These are phyloP conservation scores for Euplexia lucipara DNA, from an alignment of 2,888 invertebrate species.

Conservation along the genomic window DNA sequence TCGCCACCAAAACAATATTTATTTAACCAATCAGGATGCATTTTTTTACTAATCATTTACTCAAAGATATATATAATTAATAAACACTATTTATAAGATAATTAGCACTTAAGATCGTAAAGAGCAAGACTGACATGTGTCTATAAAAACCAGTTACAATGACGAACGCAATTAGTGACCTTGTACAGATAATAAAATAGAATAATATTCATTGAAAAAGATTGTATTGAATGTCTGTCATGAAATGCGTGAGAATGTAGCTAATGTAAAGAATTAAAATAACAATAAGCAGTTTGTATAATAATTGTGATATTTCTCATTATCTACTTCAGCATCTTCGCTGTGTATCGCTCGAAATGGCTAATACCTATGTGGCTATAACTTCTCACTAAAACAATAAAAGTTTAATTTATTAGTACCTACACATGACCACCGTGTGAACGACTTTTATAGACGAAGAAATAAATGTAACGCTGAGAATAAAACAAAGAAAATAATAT, in stretches of 20 bases:
- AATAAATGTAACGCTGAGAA: not conserved
- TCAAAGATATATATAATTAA: not conserved
- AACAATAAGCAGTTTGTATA: constrained; percentile 5
- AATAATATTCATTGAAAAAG: constrained; percentile 21
- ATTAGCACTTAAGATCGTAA: constrained; percentile 25
- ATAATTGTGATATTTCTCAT: not conserved
- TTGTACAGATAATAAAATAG: constrained; percentile 25
- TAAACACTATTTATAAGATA: constrained; percentile 3
- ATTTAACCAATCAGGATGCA: constrained; percentile 6
- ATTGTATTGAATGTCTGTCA: constrained; percentile 27
- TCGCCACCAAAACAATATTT: not conserved
- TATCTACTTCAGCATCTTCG: not conserved
- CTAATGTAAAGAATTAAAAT: constrained; percentile 1
- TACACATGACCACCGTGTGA: not conserved
- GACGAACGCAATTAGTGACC: constrained; percentile 30
- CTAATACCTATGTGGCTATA: not conserved
- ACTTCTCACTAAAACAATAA: not conserved
- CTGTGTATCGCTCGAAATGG: not conserved
- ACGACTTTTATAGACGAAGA: not conserved
- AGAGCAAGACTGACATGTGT: constrained; percentile 26
- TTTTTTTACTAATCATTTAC: not conserved
- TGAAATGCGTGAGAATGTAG: constrained; percentile 37
- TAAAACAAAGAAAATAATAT: constrained; percentile 1
- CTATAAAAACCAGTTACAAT: constrained; percentile 33
- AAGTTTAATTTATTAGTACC: not conserved